Percentiles rank a stretch among this genome's conserved stretches.
These are phyloP conservation scores for Urocolius indicus DNA, from an alignment of 2,113 vertebrate species.

Conservation along the genomic window DNA sequence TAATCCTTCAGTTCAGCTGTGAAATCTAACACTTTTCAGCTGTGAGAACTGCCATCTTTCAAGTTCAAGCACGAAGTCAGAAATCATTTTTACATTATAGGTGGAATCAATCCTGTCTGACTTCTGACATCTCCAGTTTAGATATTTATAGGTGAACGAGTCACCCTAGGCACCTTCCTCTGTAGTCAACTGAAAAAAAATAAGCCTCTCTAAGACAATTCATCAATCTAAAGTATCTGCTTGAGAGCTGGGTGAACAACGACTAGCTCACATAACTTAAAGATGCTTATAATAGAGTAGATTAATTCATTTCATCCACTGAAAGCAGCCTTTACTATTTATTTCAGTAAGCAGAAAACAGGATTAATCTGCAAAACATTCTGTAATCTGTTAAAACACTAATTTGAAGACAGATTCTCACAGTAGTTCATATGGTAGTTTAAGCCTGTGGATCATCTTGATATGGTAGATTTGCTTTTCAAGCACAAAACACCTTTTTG, in stretches of 20 bases:
- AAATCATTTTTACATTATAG: neutral
- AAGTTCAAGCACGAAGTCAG: neutral
- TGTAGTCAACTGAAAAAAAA: neutral
- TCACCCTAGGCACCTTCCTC: neutral
- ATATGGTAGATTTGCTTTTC: neutral
- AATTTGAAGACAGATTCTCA: neutral
- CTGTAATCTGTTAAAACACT: neutral
- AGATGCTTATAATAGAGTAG: neutral
- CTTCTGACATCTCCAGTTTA: neutral
- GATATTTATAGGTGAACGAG: neutral
- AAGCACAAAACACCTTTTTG: neutral
- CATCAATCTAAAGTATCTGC: neutral
- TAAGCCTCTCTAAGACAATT: neutral
- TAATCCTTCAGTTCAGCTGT: neutral
- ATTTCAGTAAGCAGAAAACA: neutral
- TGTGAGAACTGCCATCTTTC: neutral
- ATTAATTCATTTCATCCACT: neutral
- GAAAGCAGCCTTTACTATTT: neutral
- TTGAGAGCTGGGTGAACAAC: neutral
- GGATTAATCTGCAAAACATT: neutral
- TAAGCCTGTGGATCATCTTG: neutral
- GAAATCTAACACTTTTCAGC: conserved; percentile 5
- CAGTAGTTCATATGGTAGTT: neutral
- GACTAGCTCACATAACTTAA: neutral
- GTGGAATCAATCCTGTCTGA: neutral